Base-by-base conservation (phyloP, 2,888 invertebrate genomes). In the Heliothis peltigera region DNA sequence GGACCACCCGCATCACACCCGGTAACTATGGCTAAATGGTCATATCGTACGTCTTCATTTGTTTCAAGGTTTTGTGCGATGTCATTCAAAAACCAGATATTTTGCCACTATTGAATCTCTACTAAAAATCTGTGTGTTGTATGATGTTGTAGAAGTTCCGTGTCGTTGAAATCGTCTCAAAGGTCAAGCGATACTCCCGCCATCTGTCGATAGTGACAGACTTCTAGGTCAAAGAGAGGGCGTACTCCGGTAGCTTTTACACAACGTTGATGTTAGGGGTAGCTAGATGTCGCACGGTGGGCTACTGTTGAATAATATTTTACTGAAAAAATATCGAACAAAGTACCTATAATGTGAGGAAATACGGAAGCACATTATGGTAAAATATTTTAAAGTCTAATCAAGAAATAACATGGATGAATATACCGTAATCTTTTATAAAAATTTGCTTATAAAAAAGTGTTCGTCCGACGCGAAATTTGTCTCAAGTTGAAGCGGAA, bases 1-100 rank as follows among this genome's bases (percentile, higher is more conserved):
- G 91, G 96, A 94, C 95, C 88, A 95, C 93, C 94, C 86, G 96
- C 96, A 95, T 96, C 96, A 92, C 92, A 92, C 89, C 93, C 95
- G 95, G 95, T 95, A 93, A 92, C 68, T 79, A 74, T 61, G 25
- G 15, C 25, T 53, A 49, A 15, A 49, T 7, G n/a, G 6, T 28
- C 35, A 10, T 39, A 22, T 15, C 12, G 10, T 25, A 12, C 12
- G 8, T 28, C 43, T 21, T 55, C 0, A 0, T 6, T 10, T 59
- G 39, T 35, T 3, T 15, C 12, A 35, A 35, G 8, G 7, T 32
- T 39, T 39, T 15, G n/a, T n/a, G n/a, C 39, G 0, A 39, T n/a
- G 39, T n/a, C 39, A 39, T 4, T 5, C 8, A 15, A 35, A 3
- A 3, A 39, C 39, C 39, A n/a, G 15, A 2, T 3, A 35, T 32